Base-by-base conservation (phyloP, 2,113 vertebrate species). In the Oxygymnocypris stewartii region DNA sequence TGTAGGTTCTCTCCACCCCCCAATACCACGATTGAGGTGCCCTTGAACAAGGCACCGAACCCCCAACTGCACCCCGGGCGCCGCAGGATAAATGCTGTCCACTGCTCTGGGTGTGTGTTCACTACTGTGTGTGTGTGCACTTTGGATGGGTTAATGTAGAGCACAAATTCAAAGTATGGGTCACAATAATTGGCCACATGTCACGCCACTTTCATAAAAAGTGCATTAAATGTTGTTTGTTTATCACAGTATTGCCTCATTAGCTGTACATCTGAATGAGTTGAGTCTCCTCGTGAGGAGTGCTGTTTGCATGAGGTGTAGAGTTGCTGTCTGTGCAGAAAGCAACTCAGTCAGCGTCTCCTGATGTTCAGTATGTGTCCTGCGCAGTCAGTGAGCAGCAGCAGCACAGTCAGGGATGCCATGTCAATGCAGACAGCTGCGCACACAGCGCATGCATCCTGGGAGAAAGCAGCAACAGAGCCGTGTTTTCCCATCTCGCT, bases 401-500 rank as follows among this genome's bases (percentile, higher is more conserved):
- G 25, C 25, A 65, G 25, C 61, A 4, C 44, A 59, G 49, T 54
- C 51, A 79, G 79, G n/a, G n/a, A 67, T 82, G 49, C 73, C 49
- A 59, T 65, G 65, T 65, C 84, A 71, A 20, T 10, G 84, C 35
- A 6, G 74, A 20, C 14, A 16, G n/a, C 14, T 71, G 59, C 35
- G 25, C 51, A 85, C 28, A 67, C 31, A 76, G 42, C 13, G 14
- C 37, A 12, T 4, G 71, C 69, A 28, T 67, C 35, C 49, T 28
- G 63, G 67, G 85, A 69, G 20, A 25, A 37, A n/a, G 76, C 44
- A 18, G 35, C 61, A 47, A 49, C 40, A 14, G n/a, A 71, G 31
- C 61, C n/a, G 14, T 8, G 77, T 59, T 25, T 16, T 42, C 85
- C 85, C 76, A 49, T 83, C 90, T 87, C 67, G 67, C 79, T 79